These are phyloP conservation scores for Corythornis cristatus DNA, from an alignment of 2,113 vertebrate genomes.

Conservation along the genomic window DNA sequence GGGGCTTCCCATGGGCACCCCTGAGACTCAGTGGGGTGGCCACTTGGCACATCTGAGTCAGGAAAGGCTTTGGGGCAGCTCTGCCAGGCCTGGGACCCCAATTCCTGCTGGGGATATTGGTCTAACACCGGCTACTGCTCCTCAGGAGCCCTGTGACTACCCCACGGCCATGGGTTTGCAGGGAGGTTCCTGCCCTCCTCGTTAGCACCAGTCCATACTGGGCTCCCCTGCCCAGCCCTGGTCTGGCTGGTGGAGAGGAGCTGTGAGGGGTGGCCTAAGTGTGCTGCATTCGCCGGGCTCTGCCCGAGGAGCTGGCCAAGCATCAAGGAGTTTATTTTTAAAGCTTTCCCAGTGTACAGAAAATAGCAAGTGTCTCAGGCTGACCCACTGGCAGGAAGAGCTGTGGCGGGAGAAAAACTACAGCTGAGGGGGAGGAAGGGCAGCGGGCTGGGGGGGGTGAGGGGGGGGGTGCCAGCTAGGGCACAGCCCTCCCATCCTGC, in stretches of 20 bases:
- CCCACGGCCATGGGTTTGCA: fast-evolving
- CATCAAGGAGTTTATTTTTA: slow-evolving; percentile 23
- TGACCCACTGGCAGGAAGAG: background rate
- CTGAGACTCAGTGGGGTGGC: background rate
- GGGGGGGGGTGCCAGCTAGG: background rate
- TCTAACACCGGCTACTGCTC: background rate
- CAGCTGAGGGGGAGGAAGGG: background rate
- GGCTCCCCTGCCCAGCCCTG: background rate
- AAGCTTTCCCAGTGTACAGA: background rate
- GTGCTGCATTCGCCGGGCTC: background rate
- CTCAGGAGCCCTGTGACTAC: background rate
- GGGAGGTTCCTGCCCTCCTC: background rate
- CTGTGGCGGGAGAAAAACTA: fast-evolving
- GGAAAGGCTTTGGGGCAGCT: background rate
- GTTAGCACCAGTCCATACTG: fast-evolving
- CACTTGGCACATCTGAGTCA: background rate
- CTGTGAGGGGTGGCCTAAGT: fast-evolving
- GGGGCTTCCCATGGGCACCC: background rate
- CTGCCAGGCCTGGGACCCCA: background rate
- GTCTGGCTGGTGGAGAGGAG: background rate
- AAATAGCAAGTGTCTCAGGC: background rate
- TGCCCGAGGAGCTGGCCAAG: background rate
- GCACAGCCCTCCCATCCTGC: fast-evolving
- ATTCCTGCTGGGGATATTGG: background rate
- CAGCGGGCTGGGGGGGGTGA: background rate